Evolutionary conservation across 2,113 vertebrate genomes (phyloP).

Genomic region (Solea solea): DNA sequence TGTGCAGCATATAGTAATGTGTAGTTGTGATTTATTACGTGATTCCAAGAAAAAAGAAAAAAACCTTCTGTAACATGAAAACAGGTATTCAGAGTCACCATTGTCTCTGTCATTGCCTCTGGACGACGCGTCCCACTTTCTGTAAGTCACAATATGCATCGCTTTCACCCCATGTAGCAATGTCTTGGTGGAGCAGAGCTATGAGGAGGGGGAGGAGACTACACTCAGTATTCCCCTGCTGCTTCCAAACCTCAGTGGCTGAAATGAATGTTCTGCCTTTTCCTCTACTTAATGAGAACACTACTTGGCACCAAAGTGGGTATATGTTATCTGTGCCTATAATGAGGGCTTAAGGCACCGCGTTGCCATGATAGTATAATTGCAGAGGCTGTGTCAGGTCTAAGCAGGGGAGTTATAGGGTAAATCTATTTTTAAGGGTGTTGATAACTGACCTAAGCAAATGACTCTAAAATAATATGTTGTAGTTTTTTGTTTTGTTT

Average conservation of each 20-base stretch:
- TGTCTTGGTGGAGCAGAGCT: slow-evolving; percentile 41
- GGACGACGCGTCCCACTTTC: slow-evolving; percentile 30
- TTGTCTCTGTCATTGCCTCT: slow-evolving; percentile 19
- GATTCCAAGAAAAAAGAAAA: slow-evolving; percentile 3
- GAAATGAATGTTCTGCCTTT: slow-evolving; percentile 65
- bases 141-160: slow-evolving; percentile 33
- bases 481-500: not conserved
- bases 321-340: slow-evolving; percentile 59
- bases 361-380: slow-evolving; percentile 55
- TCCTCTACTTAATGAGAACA: slow-evolving; percentile 58
- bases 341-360: slow-evolving; percentile 61
- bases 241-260: slow-evolving; percentile 54
- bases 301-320: slow-evolving; percentile 47
- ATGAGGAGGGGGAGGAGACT: slow-evolving; percentile 22
- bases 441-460: slow-evolving; percentile 35
- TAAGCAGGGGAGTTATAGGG: slow-evolving; percentile 20
- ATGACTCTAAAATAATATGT: slow-evolving; percentile 18
- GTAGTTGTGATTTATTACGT: slow-evolving; percentile 23
- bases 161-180: slow-evolving; percentile 29
- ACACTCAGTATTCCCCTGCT: slow-evolving; percentile 51
- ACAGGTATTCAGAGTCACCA: slow-evolving; percentile 7
- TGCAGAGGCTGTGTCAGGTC: slow-evolving; percentile 43
- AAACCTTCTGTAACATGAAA: slow-evolving; percentile 11
- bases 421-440: slow-evolving; percentile 34
- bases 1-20: too few species aligned